Conservation (phyloP, 2,113 vertebrate species). For the human (Homo sapiens) region DNA sequence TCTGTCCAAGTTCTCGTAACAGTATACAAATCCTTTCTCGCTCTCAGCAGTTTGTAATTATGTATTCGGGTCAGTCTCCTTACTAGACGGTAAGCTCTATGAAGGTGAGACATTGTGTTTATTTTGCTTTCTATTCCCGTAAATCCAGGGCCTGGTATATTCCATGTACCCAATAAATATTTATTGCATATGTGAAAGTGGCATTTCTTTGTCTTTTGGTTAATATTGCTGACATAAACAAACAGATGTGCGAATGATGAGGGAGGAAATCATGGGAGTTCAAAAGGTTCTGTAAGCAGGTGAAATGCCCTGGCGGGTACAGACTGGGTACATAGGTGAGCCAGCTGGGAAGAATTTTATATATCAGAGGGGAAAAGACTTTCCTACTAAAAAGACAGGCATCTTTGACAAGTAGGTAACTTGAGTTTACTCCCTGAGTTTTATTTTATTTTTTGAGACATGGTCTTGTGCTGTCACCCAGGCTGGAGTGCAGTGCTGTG, state of each 20-base stretch:
- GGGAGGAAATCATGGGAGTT: neutral
- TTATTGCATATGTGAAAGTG: neutral
- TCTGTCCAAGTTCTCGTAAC: neutral
- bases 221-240: neutral
- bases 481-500: too few species aligned
- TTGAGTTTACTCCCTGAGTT: neutral
- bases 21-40: neutral
- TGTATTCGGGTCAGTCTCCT: neutral
- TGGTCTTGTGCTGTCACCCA: too few species aligned
- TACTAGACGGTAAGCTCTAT: neutral
- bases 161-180: neutral
- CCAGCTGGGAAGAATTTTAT: neutral
- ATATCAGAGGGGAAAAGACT: neutral
- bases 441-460: too few species aligned
- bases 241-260: neutral
- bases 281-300: neutral
- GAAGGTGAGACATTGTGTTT: neutral
- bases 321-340: neutral
- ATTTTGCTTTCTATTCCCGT: neutral
- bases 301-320: neutral
- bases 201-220: constrained; percentile 31
- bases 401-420: neutral
- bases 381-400: neutral
- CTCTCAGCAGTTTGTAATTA: neutral
- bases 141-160: neutral